Percentiles rank a stretch among this genome's conserved stretches.
Evolutionary conservation across 2,113 vertebrate species (phyloP).

Genomic region (Ochotona princeps): DNA sequence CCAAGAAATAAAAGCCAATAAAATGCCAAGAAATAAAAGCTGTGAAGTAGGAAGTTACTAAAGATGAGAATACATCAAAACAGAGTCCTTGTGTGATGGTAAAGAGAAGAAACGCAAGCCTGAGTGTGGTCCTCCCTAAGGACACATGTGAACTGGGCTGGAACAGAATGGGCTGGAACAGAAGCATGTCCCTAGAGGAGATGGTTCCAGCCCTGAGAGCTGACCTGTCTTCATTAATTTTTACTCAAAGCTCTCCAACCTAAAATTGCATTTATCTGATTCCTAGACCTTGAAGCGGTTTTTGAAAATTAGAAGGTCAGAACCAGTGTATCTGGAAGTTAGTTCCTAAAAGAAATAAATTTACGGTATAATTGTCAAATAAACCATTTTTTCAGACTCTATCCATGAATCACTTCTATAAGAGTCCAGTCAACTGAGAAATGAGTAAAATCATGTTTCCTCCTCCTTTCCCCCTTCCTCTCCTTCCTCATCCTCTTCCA

Average conservation of each 20-base stretch:
- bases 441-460: no score
- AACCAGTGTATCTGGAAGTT: background rate
- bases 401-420: no score
- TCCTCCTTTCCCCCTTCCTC: no score
- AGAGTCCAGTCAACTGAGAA: no score
- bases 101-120: background rate
- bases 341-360: slow-evolving; percentile 18
- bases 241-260: background rate
- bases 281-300: background rate
- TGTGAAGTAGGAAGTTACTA: background rate
- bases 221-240: background rate
- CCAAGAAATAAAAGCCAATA: background rate
- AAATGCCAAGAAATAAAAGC: background rate
- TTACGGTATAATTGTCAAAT: background rate
- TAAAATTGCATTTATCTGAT: background rate
- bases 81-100: background rate
- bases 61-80: slow-evolving; percentile 10
- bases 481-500: no score
- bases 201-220: background rate
- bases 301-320: slow-evolving; percentile 1
- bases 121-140: background rate
- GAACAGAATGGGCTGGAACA: background rate
- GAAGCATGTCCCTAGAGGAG: background rate
- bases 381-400: background rate
- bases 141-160: no score